A percentile compares a stretch with the other conserved stretches of the same genome.
Conservation (phyloP, 2,797 vertebrate genomes). For the Mus minutoides region DNA sequence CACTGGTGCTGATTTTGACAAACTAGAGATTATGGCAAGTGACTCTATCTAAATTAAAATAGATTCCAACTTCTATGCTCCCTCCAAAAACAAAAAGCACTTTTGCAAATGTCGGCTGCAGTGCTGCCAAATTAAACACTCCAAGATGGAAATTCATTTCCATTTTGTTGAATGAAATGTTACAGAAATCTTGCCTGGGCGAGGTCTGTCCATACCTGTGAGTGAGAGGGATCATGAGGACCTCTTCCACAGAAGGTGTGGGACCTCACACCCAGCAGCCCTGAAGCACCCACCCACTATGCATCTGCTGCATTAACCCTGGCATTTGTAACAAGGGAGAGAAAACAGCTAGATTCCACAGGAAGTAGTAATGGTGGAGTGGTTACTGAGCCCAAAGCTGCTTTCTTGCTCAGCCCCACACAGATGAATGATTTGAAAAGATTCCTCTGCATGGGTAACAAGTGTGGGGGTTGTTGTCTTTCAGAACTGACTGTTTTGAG, state of each 20-base stretch:
- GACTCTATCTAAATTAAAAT: slow-evolving; percentile 60
- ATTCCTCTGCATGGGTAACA: accelerated
- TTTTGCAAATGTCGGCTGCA: slow-evolving; percentile 7
- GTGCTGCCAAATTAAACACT: slow-evolving; percentile 36
- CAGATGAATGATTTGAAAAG: neutral
- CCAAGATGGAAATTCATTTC: slow-evolving; percentile 48
- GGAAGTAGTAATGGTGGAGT: neutral
- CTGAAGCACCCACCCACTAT: neutral
- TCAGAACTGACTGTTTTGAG: neutral
- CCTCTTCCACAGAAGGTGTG: neutral
- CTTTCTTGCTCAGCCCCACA: neutral
- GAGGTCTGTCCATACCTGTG: neutral
- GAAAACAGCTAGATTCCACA: neutral
- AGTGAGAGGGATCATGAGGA: neutral
- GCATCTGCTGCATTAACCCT: slow-evolving; percentile 56
- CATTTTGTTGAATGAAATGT: slow-evolving; percentile 40
- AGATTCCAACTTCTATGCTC: neutral
- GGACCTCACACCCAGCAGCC: neutral
- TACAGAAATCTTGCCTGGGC: slow-evolving; percentile 45
- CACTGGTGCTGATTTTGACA: slow-evolving; percentile 60
- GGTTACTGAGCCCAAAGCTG: neutral
- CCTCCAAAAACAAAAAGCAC: slow-evolving; percentile 24
- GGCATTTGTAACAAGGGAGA: slow-evolving; percentile 45
- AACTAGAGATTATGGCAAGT: slow-evolving; percentile 46
- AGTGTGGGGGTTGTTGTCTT: neutral